Base-by-base conservation (phyloP, 2,888 invertebrate genomes). In the Drosophila quasianomalipes region DNA sequence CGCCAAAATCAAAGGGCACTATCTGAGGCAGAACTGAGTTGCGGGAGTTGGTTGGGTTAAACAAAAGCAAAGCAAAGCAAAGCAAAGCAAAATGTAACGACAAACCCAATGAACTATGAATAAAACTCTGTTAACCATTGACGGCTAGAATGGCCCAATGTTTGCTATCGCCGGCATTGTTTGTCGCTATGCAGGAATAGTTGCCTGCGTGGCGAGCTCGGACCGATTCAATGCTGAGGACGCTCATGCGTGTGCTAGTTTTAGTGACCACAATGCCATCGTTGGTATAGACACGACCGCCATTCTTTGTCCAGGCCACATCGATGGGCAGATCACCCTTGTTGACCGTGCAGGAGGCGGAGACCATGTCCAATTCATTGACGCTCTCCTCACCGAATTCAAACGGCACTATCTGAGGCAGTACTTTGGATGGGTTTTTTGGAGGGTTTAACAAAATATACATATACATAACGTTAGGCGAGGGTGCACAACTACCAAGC, bases 311-410 rank as follows among this genome's bases (percentile, higher is more conserved):
- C 97, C 97, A 97, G 54, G 94, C 94, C 71, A 97, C 96, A 83
- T 95, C 95, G 77, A 97, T 94, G 39, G 97, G 97, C 81, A 96
- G 93, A 93, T 97, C 97, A 49, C 97, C 97, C 93, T 96, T 96
- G 82, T 95, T 95, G 26, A 96, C 96, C 55, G 96, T 95, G 92
- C 97, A 97, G 63, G 95, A 95, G 28, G 95, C 95, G 41, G 96
- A 96, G 19, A 95, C 95, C 93, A 95, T 94, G 87, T 96, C 96
- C 82, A 96, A 95, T 78, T 96, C 95, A 91, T 96, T 96, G 66
- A 96, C 94, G 60, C 95, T 95, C 76, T 96, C 95, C 76, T 95
- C 94, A 78, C 96, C 96, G 86, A 97, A 96, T 88, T 95, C 95
- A 90, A 97, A 96, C 49, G 96, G 96, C 86, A 95, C 95, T 85